A percentile compares a stretch with the other conserved stretches of the same genome.
phyloP scores from a whole-genome alignment of 2,888 invertebrate genomes.

The Crematogaster levior region DNA sequence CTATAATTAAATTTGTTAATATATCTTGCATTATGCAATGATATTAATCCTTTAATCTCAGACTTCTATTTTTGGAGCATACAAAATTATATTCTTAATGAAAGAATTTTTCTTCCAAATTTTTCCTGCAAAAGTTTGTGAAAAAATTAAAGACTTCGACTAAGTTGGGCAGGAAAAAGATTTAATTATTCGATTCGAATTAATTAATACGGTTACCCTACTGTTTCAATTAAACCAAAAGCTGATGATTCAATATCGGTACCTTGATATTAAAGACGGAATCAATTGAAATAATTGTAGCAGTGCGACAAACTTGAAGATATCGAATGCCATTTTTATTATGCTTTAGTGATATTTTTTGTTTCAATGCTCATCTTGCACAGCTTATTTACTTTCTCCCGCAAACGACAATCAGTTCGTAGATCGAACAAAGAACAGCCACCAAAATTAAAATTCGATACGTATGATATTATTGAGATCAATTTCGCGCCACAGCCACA shows the following conservation, averaged over 20 bases:
- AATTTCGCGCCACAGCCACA: slow-evolving; percentile 34
- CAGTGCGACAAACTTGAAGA: background rate
- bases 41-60: background rate
- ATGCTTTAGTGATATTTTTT: background rate
- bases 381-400: background rate
- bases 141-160: slow-evolving; percentile 25
- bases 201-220: slow-evolving; percentile 16
- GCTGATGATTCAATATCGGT: slow-evolving; percentile 2
- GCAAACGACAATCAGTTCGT: background rate
- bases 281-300: slow-evolving; percentile 8
- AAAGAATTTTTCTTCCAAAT: slow-evolving; percentile 17
- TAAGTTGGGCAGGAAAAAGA: slow-evolving; percentile 20
- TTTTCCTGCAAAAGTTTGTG: slow-evolving; percentile 10
- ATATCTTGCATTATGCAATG: background rate
- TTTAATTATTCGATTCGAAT: slow-evolving; percentile 38
- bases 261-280: slow-evolving; percentile 1
- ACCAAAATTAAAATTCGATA: slow-evolving; percentile 42
- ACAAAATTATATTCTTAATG: slow-evolving; percentile 17
- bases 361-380: background rate
- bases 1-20: slow-evolving; percentile 3
- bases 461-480: slow-evolving; percentile 36
- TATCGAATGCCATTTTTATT: background rate
- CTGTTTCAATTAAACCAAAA: slow-evolving; percentile 13
- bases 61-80: background rate
- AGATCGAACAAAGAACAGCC: background rate